Conservation (phyloP, 2,888 invertebrate species). For the Ophonus ardosiacus region DNA sequence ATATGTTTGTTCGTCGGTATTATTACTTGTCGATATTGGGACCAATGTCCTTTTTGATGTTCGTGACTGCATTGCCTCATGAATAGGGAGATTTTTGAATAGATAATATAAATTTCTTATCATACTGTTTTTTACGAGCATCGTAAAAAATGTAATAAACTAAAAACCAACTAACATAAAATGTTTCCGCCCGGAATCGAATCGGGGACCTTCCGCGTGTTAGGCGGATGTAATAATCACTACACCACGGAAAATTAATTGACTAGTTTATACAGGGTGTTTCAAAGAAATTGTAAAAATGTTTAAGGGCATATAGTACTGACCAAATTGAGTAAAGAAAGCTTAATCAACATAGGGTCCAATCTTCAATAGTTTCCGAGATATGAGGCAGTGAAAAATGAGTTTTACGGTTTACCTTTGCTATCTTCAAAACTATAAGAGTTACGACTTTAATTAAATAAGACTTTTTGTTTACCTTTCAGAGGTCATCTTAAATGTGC, state of each 20-base stretch:
- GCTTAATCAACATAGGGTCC: too few species aligned
- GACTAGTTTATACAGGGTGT: not conserved
- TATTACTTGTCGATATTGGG: not conserved
- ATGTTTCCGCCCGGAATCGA: constrained; percentile 93
- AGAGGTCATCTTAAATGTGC: too few species aligned
- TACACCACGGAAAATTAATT: constrained; percentile 50
- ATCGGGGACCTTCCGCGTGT: constrained; percentile 95
- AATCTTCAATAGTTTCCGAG: too few species aligned
- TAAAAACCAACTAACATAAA: constrained; percentile 67
- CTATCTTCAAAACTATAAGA: too few species aligned
- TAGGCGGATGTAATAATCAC: constrained; percentile 90
- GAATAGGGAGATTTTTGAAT: constrained; percentile 59
- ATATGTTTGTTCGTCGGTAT: not conserved
- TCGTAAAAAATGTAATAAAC: constrained; percentile 57
- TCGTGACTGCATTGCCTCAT: constrained; percentile 40
- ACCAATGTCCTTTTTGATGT: not conserved
- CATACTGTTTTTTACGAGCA: constrained; percentile 55
- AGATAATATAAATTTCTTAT: constrained; percentile 60
- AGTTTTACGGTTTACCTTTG: too few species aligned
- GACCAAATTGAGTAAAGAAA: too few species aligned
- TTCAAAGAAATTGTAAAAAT: too few species aligned
- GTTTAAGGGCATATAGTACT: too few species aligned
- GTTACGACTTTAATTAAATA: too few species aligned
- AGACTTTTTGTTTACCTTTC: too few species aligned
- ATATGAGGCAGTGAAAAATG: too few species aligned